Base-by-base conservation (phyloP, 2,797 vertebrate species). In the Clamator glandarius region DNA sequence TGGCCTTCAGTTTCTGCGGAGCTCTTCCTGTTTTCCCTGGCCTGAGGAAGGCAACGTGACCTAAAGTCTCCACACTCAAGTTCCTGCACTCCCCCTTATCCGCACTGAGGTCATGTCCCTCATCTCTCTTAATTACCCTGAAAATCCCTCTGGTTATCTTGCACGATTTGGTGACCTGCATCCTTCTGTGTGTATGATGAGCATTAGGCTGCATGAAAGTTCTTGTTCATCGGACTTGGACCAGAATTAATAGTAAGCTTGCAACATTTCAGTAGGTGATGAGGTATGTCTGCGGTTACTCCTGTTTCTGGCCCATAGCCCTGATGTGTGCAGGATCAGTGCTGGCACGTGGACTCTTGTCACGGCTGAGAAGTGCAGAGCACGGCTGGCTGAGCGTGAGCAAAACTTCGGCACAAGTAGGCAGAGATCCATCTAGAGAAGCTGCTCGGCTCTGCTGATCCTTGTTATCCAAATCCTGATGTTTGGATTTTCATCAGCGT, bases 321-420 rank as follows among this genome's bases (percentile, higher is more conserved):
- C 20, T 0, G 1, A 50, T 58, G 36, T 6, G 39, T 1, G 0
- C 42, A 25, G 48, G 39, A 48, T 57, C 3, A 0, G 2, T 42
- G 69, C 28, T 70, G 66, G 23, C 62, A 24, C 24, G 0, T 20
- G 61, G 55, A 26, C 78, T 77, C 20, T 44, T 44, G 5, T 0
- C 33, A 62, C 51, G 31, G 35, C 86, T 81, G 76, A 48, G 48
- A 16, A 15, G 18, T 15, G 9, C 77, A 23, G 84, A 63, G 36
- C 33, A 5, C 28, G 33, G n/a, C 69, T 85, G 83, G 52, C 73
- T 61, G 48, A 81, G 58, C 0, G 2, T 1, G 2, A 75, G 70
- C 74, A 72, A 31, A 70, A 39, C 50, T 62, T 46, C 33, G 44
- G 57, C 20, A n/a, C 13, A 39, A 18, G 26, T 5, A 1, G 57